phyloP scores from a whole-genome alignment of 2,888 invertebrate genomes.

The Sphinx pinastri region DNA sequence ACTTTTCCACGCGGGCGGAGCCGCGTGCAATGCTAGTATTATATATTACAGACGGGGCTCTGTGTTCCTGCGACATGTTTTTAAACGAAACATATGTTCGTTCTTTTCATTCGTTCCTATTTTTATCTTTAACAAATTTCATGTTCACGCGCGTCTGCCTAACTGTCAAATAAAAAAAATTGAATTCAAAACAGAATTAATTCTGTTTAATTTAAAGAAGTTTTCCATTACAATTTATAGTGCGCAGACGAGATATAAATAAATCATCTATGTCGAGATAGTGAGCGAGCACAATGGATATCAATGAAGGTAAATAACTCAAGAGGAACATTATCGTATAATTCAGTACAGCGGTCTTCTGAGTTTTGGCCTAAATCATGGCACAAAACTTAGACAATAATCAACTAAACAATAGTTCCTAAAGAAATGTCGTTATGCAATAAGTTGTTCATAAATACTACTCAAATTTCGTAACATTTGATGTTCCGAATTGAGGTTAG shows the following conservation, averaged over 20 bases:
- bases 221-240: background rate
- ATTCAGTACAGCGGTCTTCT: conserved; percentile 38
- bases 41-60: too few relatives aligned
- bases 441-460: too few relatives aligned
- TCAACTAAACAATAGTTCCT: background rate
- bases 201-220: background rate
- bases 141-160: conserved; percentile 35
- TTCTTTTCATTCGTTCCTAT: conserved; percentile 1
- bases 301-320: conserved; percentile 66
- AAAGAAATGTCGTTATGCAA: background rate
- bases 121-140: background rate
- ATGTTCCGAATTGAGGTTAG: too few relatives aligned
- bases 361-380: background rate
- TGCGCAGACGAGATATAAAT: background rate
- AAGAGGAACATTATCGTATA: conserved; percentile 40
- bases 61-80: background rate
- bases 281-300: conserved; percentile 55
- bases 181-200: conserved; percentile 22
- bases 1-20: too few relatives aligned
- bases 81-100: background rate
- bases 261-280: conserved; percentile 6
- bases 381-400: background rate
- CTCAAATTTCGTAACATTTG: too few relatives aligned
- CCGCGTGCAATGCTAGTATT: too few relatives aligned
- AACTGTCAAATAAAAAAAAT: conserved; percentile 39